Evolutionary conservation across 2,113 vertebrate genomes (phyloP).

Genomic region (Micronycteris hirsuta): DNA sequence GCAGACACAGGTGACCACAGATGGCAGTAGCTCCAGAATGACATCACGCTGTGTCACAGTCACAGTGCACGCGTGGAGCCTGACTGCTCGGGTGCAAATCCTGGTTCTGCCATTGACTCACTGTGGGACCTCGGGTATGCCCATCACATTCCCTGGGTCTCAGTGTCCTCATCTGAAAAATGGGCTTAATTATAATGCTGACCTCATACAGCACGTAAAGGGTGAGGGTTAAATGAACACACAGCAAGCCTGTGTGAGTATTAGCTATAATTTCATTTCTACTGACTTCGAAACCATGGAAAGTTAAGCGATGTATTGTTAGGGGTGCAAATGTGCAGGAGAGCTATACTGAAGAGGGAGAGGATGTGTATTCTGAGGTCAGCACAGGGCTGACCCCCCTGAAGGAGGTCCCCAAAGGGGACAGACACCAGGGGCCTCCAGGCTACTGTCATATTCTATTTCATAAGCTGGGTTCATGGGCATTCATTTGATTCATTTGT

Average conservation of each 20-base stretch:
- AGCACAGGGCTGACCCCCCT: not conserved
- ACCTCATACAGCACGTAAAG: accelerated
- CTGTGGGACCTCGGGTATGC: too few species aligned
- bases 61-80: not conserved
- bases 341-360: not conserved
- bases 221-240: not conserved
- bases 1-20: not conserved
- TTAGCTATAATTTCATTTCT: not conserved
- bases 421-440: not conserved
- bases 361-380: not conserved
- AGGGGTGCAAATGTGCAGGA: not conserved
- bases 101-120: too few species aligned
- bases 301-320: not conserved
- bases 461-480: not conserved
- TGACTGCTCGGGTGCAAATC: not conserved
- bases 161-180: not conserved
- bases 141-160: not conserved
- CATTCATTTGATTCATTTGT: constrained; percentile 3
- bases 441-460: not conserved
- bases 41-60: accelerated
- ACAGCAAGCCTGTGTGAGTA: too few species aligned
- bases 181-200: not conserved
- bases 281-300: not conserved
- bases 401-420: not conserved
- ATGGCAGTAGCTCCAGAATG: not conserved